Evolutionary conservation across 2,888 invertebrate species (phyloP).

Genomic region (Meloe dianella): DNA sequence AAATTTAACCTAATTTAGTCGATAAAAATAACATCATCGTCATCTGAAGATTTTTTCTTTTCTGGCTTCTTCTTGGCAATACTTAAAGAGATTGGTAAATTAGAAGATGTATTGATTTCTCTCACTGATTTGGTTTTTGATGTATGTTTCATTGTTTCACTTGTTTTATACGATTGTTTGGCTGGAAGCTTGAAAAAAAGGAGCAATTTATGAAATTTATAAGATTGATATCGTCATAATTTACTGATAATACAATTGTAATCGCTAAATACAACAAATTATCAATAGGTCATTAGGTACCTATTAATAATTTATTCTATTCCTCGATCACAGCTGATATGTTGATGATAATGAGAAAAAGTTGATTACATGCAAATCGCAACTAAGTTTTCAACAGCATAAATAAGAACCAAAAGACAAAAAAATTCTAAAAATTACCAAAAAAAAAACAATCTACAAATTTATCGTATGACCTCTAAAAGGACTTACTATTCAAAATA

Average conservation of each 20-base stretch:
- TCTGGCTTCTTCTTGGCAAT: conserved; percentile 42
- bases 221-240: not conserved
- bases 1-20: conserved; percentile 38
- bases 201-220: not conserved
- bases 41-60: conserved; percentile 38
- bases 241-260: not conserved
- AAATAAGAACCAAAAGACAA: conserved; percentile 11
- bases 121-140: conserved; percentile 16
- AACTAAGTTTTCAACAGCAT: conserved; percentile 8
- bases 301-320: too few relatives aligned
- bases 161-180: conserved; percentile 18
- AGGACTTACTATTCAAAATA: conserved; percentile 23
- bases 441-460: conserved; percentile 14
- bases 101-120: conserved; percentile 32
- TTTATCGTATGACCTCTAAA: conserved; percentile 14
- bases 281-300: too few relatives aligned
- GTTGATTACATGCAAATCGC: conserved; percentile 2
- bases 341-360: not conserved
- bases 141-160: conserved; percentile 19
- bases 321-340: not conserved
- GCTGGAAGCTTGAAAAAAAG: conserved; percentile 21
- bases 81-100: conserved; percentile 45
- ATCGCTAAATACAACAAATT: not conserved
- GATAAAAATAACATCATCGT: conserved; percentile 46
- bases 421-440: conserved; percentile 6